phyloP scores from a whole-genome alignment of 2,797 vertebrate genomes.

The Coregonus suidteri region DNA sequence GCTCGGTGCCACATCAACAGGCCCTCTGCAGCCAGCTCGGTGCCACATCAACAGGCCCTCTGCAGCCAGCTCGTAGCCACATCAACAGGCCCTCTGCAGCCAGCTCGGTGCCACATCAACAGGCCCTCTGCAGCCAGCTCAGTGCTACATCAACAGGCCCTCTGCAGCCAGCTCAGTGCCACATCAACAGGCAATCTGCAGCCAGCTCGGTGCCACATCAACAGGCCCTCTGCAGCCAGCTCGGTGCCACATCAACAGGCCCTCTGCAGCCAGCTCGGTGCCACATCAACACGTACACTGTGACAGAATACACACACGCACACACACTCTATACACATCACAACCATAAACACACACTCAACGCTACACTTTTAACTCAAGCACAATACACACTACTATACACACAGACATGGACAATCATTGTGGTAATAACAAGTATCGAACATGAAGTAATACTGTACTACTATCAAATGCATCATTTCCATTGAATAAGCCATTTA shows the following conservation, averaged over 20 bases:
- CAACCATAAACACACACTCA: not conserved
- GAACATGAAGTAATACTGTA: not conserved
- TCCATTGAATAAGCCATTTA: not conserved
- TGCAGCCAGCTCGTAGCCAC: conserved; percentile 6
- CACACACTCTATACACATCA: not conserved
- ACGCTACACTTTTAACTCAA: not conserved
- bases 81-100: conserved; percentile 1
- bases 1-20: conserved; percentile 9
- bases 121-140: too few species aligned
- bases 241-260: not conserved
- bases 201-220: not conserved
- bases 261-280: not conserved
- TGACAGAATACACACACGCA: not conserved
- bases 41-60: conserved; percentile 2
- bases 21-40: too few species aligned
- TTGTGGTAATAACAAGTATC: not conserved
- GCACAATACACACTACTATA: not conserved
- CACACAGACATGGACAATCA: not conserved
- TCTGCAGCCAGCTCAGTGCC: conserved; percentile 4
- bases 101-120: conserved; percentile 10
- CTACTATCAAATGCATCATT: not conserved
- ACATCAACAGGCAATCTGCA: not conserved
- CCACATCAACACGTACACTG: conserved; percentile 2
- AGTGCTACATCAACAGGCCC: not conserved
- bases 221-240: not conserved